Evolutionary conservation across 2,797 vertebrate species (phyloP), one percentile per base, ranked within the genome.

Genomic region (Phoebastria nigripes): DNA sequence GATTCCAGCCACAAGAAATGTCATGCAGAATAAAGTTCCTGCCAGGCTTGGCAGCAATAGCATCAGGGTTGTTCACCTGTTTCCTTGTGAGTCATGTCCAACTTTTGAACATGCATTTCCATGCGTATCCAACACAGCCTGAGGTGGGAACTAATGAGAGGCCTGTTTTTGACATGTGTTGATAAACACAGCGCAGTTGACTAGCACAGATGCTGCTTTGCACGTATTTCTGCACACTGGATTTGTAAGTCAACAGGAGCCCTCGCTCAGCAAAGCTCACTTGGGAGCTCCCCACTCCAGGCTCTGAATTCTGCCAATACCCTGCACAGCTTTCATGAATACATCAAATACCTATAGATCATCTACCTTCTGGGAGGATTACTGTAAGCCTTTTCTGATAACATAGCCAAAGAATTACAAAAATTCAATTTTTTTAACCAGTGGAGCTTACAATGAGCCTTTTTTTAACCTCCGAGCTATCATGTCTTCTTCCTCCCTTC

Each of bases 291-390:
- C 55, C 67, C 41, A 76, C 51, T 93, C 58, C 59, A 65, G 69
- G 77, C 86, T 95, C 63, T 74, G 74, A 90, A 95, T 96, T 86
- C 71, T 89, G 49, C 92, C 89, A 89, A 72, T 81, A n/a, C 51
- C 33, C 70, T 26, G 28, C 31, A 95, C 69, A 83, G 66, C 44
- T 82, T 95, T 56, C 51, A 87, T 63, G 91, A 98, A 96, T 96
- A 91, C 49, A 94, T 90, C 93, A 96, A 95, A 93, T 90, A 89
- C 39, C 74, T 97, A 94, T 82, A 97, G 82, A 95, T 87, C 69
- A 95, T 90, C 61, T 56, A 73, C 46, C 69, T 96, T 97, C 94
- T 79, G 59, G 95, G 90, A 93, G 84, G 90, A 95, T 95, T 97
- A 92, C 42, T 67, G 3, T 84, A 97, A 97, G 41, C 88, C 88